A percentile compares a stretch with the other conserved stretches of the same genome.
Conservation (phyloP, 1,140 invertebrate genomes). For the Lepidurus couesii region DNA sequence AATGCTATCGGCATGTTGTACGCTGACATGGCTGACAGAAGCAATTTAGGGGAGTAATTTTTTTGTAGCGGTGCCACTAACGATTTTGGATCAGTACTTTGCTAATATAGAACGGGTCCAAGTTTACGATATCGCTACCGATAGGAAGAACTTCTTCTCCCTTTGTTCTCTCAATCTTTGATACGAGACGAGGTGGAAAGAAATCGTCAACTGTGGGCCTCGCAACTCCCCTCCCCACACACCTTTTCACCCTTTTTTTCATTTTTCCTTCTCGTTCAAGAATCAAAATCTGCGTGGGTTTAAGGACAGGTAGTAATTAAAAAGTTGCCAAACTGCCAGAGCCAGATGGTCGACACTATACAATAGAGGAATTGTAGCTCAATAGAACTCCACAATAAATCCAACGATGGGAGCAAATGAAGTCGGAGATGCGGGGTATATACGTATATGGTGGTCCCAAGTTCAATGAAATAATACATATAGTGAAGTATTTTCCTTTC, state of each 20-base stretch:
- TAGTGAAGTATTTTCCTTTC: no score
- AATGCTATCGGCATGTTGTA: neutral
- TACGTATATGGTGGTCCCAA: no score
- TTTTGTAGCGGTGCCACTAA: neutral
- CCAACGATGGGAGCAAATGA: neutral
- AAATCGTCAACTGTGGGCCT: neutral
- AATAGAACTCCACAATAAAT: neutral
- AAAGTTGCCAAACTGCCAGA: constrained; percentile 7
- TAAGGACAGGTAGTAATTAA: neutral
- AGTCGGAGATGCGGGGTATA: no score
- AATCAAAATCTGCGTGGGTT: neutral
- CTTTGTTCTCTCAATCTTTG: neutral
- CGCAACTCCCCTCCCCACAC: neutral
- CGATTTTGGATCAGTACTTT: neutral
- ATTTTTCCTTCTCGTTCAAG: neutral
- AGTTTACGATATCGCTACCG: neutral
- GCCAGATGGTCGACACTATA: neutral
- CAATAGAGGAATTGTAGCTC: neutral
- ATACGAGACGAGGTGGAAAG: constrained; percentile 6
- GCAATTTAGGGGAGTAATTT: neutral
- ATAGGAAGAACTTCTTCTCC: neutral
- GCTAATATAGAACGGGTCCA: neutral
- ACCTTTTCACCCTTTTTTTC: neutral
- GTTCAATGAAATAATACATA: no score
- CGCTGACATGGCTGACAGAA: constrained; percentile 3